These are phyloP conservation scores for Enoplosus armatus DNA, from an alignment of 2,797 vertebrate genomes.

Conservation along the genomic window DNA sequence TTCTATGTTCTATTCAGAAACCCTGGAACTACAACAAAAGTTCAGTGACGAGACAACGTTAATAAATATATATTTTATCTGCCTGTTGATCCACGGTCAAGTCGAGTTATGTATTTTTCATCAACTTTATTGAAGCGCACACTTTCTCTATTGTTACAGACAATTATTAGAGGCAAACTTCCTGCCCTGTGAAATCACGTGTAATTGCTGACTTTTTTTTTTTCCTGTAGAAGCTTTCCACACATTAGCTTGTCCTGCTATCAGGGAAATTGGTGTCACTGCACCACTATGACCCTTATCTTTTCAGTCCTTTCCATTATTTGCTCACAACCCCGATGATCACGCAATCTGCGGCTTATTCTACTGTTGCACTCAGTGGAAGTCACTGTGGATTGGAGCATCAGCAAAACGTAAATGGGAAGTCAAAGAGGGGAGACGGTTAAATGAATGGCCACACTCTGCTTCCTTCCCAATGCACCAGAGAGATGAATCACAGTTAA, in stretches of 20 bases:
- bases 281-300: conserved; percentile 41
- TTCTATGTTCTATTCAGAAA: not conserved
- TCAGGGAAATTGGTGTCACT: conserved; percentile 51
- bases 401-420: conserved; percentile 37
- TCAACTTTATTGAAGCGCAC: not conserved
- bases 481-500: conserved; percentile 77
- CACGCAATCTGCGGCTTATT: conserved; percentile 49
- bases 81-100: not conserved
- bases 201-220: conserved; percentile 1
- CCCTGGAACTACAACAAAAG: too few relatives aligned
- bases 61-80: not conserved
- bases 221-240: not conserved
- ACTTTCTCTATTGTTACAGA: not conserved
- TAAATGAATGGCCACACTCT: conserved; percentile 56
- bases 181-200: conserved; percentile 4
- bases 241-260: not conserved
- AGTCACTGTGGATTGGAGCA: conserved; percentile 3
- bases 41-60: not conserved
- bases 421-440: conserved; percentile 55
- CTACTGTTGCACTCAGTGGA: conserved; percentile 3
- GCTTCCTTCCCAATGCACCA: conserved; percentile 46
- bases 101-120: too few relatives aligned
- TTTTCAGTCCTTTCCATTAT: conserved; percentile 42
- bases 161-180: conserved; percentile 3
- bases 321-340: conserved; percentile 29